Percentiles rank a stretch among this genome's conserved stretches.
Evolutionary conservation across 1,140 invertebrate species (phyloP).

Genomic region (Drosophila takahashii): DNA sequence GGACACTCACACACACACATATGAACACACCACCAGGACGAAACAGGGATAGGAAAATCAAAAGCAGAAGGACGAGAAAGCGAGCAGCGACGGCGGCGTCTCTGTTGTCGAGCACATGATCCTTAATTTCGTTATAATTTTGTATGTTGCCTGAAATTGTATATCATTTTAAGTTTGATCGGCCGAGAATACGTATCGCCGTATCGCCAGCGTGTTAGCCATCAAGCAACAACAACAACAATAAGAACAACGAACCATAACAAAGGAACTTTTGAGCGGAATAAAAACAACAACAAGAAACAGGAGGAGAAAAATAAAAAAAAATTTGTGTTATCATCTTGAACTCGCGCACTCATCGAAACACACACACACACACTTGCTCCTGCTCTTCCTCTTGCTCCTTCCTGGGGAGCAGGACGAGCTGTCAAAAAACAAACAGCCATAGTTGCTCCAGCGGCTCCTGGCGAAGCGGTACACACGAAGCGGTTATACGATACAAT

Average conservation of each 20-base stretch:
- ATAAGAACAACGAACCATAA: conserved; percentile 11
- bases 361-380: background rate
- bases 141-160: conserved; percentile 84
- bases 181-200: conserved; percentile 84
- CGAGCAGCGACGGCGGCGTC: conserved; percentile 30
- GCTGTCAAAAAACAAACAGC: conserved; percentile 37
- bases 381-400: conserved; percentile 4
- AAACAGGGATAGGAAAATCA: conserved; percentile 11
- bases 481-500: no score
- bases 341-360: background rate
- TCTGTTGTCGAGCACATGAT: conserved; percentile 78
- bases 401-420: conserved; percentile 9
- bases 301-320: background rate
- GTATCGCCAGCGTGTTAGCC: conserved; percentile 63
- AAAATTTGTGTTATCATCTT: conserved; percentile 31
- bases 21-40: conserved; percentile 22
- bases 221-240: conserved; percentile 32
- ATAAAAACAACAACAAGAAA: background rate
- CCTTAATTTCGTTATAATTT: conserved; percentile 85
- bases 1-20: conserved; percentile 22
- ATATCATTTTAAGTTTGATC: conserved; percentile 85
- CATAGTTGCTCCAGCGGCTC: conserved; percentile 36
- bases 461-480: conserved; percentile 38
- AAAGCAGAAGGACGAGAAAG: conserved; percentile 20
- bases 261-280: conserved; percentile 1